Evolutionary conservation across 2,888 invertebrate species (phyloP), one percentile per base, ranked within the genome.

Genomic region (Syrphus vitripennis): DNA sequence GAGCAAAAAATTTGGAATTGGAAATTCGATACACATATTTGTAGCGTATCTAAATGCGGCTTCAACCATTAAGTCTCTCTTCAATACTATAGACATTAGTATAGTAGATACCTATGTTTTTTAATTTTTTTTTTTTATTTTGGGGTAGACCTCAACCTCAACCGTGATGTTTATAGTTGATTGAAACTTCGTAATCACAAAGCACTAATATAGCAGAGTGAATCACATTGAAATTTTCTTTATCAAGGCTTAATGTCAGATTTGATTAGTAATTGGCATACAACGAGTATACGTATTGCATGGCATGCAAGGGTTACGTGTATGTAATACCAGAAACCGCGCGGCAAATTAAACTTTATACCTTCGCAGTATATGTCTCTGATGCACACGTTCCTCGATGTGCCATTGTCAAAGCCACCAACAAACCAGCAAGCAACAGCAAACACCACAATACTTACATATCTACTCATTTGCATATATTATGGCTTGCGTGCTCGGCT

Each of bases 241-340:
- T 74, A 86, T 74, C 86, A 86, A 86, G 86, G 86, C 40, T 61
- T 53, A 48, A 45, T 74, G 86, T 86, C 82, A 77, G 55, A 55
- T 82, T 74, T 57, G 86, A 86, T 82, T 86, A 81, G 86, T 78
- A 86, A 82, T 86, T 86, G 81, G 77, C 81, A 80, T 83, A 75
- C n/a, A 37, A 50, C 10, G 10, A 55, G 19, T 9, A 63, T 45
- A 45, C 19, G 34, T 67, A 71, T 74, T 74, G 79, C 63, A 83
- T 79, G 69, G 37, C 78, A 74, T 59, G 67, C 76, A 76, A 63
- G 84, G 77, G 86, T 86, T 86, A 86, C 86, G 86, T 86, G 86
- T 50, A 77, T 86, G 86, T 86, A 86, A 86, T 86, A 86, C 82
- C 82, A 86, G 82, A 86, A 86, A 82, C 81, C 77, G 63, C 48